Conservation (phyloP, 2,888 invertebrate genomes). For the Chromoteleia sp. region DNA sequence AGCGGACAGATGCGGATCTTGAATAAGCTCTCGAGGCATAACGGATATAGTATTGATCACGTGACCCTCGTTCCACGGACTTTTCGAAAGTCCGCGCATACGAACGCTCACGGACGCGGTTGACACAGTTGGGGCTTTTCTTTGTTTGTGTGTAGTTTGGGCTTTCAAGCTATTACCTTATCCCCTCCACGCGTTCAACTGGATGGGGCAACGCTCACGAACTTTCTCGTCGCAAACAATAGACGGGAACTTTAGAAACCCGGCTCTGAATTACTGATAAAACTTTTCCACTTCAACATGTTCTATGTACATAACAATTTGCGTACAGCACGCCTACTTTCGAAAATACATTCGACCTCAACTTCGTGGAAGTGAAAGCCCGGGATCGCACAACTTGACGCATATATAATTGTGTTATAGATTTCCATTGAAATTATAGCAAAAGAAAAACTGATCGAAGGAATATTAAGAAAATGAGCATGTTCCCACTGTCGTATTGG, state of each 20-base stretch:
- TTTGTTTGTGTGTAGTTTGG: slow-evolving; percentile 56
- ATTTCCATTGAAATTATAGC: background rate
- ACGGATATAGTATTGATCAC: slow-evolving; percentile 67
- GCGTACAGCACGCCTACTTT: slow-evolving; percentile 4
- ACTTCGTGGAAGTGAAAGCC: background rate
- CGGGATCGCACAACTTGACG: background rate
- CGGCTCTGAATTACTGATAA: slow-evolving; percentile 37
- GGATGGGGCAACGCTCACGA: slow-evolving; percentile 39
- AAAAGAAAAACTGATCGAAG: background rate
- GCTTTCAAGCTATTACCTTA: slow-evolving; percentile 64
- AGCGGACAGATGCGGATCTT: slow-evolving; percentile 57
- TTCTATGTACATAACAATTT: slow-evolving; percentile 32
- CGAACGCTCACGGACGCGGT: slow-evolving; percentile 28
- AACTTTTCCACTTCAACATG: slow-evolving; percentile 60
- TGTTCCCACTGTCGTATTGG: too few species aligned
- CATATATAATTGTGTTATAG: background rate
- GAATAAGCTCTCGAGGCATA: slow-evolving; percentile 58
- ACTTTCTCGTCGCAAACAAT: slow-evolving; percentile 61
- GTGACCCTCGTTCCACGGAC: slow-evolving; percentile 52
- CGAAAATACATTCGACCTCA: slow-evolving; percentile 6
- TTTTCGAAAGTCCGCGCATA: slow-evolving; percentile 58
- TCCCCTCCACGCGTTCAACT: slow-evolving; percentile 43
- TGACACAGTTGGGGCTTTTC: slow-evolving; percentile 1
- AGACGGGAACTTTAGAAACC: slow-evolving; percentile 56
- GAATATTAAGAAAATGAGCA: background rate